These are phyloP conservation scores for Gibbula magus DNA, from an alignment of 2,888 invertebrate species.

Conservation along the genomic window DNA sequence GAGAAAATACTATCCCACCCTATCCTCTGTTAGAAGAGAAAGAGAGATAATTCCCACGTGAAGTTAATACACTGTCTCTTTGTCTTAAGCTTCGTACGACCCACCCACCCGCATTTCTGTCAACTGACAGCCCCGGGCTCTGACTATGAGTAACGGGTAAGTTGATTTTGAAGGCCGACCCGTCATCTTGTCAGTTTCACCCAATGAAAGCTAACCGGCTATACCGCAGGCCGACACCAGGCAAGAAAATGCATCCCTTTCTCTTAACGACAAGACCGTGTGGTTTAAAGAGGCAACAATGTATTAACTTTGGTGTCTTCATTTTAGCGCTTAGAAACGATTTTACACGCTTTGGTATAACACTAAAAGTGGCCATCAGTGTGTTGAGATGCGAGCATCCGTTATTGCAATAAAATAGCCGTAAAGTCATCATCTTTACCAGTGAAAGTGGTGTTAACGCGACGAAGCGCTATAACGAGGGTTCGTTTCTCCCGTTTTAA, in stretches of 20 bases:
- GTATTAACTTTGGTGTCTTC: neutral
- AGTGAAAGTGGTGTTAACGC: too few species aligned
- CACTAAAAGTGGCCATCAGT: too few species aligned
- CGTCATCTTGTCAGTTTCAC: neutral
- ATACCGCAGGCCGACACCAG: neutral
- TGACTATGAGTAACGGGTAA: slow-evolving; percentile 6
- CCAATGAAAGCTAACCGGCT: neutral
- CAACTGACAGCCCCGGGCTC: neutral
- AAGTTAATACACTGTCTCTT: neutral
- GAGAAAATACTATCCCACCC: neutral
- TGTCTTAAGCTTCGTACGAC: neutral
- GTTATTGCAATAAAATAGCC: too few species aligned
- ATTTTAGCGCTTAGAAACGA: neutral
- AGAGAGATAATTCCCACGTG: neutral
- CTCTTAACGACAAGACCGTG: neutral
- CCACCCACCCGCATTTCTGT: neutral
- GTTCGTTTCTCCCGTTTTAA: neutral
- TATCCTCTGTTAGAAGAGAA: neutral
- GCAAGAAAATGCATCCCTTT: slow-evolving; percentile 13
- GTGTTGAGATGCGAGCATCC: too few species aligned
- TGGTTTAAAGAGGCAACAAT: neutral
- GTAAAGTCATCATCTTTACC: too few species aligned
- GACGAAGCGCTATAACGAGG: neutral
- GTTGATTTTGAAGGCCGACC: neutral
- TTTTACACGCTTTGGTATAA: neutral